Base-by-base conservation (phyloP, 2,113 vertebrate species). In the Zosterops hypoxanthus region DNA sequence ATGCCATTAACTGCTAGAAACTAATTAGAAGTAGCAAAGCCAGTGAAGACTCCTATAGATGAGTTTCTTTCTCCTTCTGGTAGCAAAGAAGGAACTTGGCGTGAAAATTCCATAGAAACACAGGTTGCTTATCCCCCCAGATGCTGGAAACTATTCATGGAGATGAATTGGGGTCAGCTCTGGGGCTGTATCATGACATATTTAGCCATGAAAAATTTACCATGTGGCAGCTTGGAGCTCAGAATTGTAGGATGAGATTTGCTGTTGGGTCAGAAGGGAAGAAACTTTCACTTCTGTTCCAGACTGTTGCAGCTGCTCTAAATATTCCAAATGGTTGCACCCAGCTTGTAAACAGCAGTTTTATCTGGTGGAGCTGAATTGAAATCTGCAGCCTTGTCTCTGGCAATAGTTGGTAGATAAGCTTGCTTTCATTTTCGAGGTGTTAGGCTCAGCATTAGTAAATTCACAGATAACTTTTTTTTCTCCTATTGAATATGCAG, bases 381-480 rank as follows among this genome's bases (percentile, higher is more conserved):
- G 50, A 77, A 92, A 81, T 80, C 76, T 75, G 60, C 33, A 94
- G 59, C 39, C 17, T 49, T 75, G 78, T 91, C 36, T 68, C 44
- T 76, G 82, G 36, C 42, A 87, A 76, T 68, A 31, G 56, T 81
- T 65, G 87, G 55, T 25, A 94, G 33, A 68, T 78, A 65, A 82
- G 63, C 8, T 72, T 60, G 16, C 25, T 47, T 41, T 69, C 26
- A n/a, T 87, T 92, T 89, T 25, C 44, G n/a, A 60, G 44, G 61
- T 39, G 59, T 66, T 94, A 69, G 60, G 76, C 68, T 92, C 7
- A 7, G 65, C 56, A 64, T 90, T 90, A 91, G 71, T 75, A 85
- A 92, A 94, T 91, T 89, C 84, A 73, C 47, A 56, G 75, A 73
- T 88, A 79, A 18, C 42, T 72, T 55, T 79, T 79, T 85, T 70